Conservation (phyloP, 35 echinoderm and acorn worm species). For the Chiridota heheva region DNA sequence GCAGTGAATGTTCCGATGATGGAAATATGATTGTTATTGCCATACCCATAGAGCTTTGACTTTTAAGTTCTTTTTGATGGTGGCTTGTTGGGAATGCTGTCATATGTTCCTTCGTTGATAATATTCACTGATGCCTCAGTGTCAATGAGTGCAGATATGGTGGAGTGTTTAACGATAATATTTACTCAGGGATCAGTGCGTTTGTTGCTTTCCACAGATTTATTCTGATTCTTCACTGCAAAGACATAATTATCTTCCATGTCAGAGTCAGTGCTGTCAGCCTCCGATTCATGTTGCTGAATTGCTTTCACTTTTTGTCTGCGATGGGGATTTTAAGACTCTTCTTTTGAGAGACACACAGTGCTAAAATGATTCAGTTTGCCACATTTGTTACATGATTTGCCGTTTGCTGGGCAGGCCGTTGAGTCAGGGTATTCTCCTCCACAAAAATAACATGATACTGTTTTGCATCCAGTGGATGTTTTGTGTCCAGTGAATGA, state of each 20-base stretch:
- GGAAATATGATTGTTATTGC: not conserved
- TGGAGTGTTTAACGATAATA: not conserved
- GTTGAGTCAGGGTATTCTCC: not conserved
- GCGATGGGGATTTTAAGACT: too few species aligned
- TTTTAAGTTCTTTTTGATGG: not conserved
- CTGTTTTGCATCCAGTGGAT: not conserved
- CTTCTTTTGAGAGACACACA: too few species aligned
- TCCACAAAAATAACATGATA: too few species aligned
- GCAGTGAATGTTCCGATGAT: not conserved
- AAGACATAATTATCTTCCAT: not conserved
- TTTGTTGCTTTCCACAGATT: not conserved
- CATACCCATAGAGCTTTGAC: not conserved
- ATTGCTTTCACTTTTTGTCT: too few species aligned
- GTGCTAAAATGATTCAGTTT: not conserved
- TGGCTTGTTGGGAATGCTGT: not conserved
- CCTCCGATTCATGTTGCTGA: too few species aligned
- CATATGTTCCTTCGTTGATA: not conserved
- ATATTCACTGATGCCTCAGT: not conserved
- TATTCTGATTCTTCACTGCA: not conserved
- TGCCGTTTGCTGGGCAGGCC: not conserved
- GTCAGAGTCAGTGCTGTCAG: not conserved
- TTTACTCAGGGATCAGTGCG: not conserved
- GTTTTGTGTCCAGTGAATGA: not conserved
- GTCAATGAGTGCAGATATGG: too few species aligned
- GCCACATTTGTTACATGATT: too few species aligned